Percentiles rank a stretch among this genome's conserved stretches.
phyloP scores from a whole-genome alignment of 2,113 vertebrate genomes.

The Alectura lathami region DNA sequence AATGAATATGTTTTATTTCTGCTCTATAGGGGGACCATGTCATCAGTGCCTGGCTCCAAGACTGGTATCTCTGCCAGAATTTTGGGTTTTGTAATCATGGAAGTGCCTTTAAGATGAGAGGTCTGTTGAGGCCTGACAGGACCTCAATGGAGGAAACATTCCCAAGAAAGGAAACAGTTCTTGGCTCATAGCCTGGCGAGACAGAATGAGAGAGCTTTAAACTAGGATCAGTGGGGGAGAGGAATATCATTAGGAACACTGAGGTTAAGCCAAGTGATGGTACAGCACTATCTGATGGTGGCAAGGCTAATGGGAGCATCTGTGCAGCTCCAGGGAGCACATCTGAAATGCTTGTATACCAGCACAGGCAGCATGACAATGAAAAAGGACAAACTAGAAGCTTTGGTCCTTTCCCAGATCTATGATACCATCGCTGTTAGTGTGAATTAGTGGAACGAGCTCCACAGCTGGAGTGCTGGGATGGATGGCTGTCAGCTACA shows the following conservation, averaged over 20 bases:
- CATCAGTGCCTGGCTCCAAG: neutral
- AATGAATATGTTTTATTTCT: neutral
- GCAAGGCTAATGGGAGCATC: neutral
- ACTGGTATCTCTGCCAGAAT: neutral
- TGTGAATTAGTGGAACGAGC: neutral
- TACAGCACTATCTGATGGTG: neutral
- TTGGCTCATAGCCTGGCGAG: neutral
- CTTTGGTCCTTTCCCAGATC: neutral
- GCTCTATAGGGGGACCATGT: neutral
- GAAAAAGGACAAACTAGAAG: neutral
- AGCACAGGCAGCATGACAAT: neutral
- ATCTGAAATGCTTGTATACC: neutral
- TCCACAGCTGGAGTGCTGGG: neutral
- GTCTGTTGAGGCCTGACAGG: neutral
- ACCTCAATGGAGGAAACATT: neutral
- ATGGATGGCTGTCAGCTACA: neutral
- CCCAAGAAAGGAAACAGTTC: too few species aligned
- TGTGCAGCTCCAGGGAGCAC: neutral
- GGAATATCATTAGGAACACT: neutral
- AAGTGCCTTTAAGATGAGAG: neutral
- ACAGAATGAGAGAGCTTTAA: neutral
- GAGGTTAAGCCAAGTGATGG: neutral
- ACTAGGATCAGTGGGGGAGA: neutral
- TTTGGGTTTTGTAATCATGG: neutral
- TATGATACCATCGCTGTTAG: neutral